phyloP scores from a whole-genome alignment of 1,140 invertebrate genomes.

The Pachypsylla venusta region DNA sequence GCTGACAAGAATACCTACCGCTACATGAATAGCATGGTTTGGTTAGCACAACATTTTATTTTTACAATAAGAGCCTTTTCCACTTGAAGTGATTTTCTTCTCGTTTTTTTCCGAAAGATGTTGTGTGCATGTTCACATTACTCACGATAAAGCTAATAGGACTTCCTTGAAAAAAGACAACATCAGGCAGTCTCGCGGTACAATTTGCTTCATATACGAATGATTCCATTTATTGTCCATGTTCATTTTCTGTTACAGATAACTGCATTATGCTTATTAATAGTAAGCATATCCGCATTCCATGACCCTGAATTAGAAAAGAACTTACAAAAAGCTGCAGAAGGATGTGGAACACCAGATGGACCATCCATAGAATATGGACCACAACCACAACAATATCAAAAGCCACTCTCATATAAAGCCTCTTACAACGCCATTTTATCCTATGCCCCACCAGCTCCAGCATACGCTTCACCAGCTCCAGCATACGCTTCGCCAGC shows the following conservation, averaged over 20 bases:
- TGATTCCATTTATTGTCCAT: too few species aligned
- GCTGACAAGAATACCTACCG: too few species aligned
- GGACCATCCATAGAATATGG: constrained; percentile 5
- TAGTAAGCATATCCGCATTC: constrained; percentile 1
- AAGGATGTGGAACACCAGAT: not conserved
- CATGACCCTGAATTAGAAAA: constrained; percentile 4
- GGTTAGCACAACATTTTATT: too few species aligned
- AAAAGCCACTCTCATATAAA: not conserved
- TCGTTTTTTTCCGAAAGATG: too few species aligned
- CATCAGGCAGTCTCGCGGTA: too few species aligned
- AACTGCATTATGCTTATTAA: constrained; percentile 3
- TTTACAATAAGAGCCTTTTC: too few species aligned
- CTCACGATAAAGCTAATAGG: too few species aligned
- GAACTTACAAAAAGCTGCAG: not conserved
- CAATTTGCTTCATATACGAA: too few species aligned
- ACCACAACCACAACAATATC: not conserved
- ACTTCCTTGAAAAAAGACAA: too few species aligned
- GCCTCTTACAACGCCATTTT: not conserved
- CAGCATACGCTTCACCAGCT: not conserved
- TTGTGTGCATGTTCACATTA: too few species aligned
- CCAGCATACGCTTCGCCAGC: constrained; percentile 6
- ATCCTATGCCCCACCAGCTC: not conserved
- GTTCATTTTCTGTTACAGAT: constrained; percentile 1
- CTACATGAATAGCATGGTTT: too few species aligned
- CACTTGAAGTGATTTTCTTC: too few species aligned